Base-by-base conservation (phyloP, 2,888 invertebrate species). In the Phlogophora meticulosa region DNA sequence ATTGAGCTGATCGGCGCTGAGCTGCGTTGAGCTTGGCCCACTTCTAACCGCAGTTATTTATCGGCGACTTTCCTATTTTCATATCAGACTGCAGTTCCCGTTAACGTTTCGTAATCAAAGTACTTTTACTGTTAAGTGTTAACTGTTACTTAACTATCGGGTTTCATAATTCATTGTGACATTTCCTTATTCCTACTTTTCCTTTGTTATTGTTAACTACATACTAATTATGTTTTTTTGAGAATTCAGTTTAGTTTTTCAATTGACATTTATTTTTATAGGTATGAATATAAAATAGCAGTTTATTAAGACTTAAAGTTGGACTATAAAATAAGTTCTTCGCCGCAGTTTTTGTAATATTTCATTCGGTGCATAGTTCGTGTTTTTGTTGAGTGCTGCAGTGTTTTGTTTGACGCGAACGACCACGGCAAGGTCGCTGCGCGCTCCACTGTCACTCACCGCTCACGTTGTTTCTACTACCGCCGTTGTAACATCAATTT, bases 401-500 rank as follows among this genome's bases (percentile, higher is more conserved):
- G 28, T 62, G 62, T 62, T 68, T 73, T 76, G 72, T 78, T 81
- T 70, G 75, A 70, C 78, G 80, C 82, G 84, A 62, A 69, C 86
- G 87, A 87, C 85, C 85, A 79, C 69, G 83, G 80, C 90, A 90
- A 91, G 91, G 90, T 85, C 88, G 87, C 72, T 74, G 72, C 75
- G 76, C 72, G 77, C 76, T 72, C 73, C 67, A 80, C 83, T 85
- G 85, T 88, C 88, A 86, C 83, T 89, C 86, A 40, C 32, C 32
- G 68, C 75, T 74, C 40, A 86, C 84, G 82, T 85, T 80, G 76
- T 76, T 72, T 66, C 70, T 64, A 55, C 72, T 71, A 56, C 62
- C 49, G 22, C 55, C 51, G 57, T 68, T 70, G 53, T 79, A 68
- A 61, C 66, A 74, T 71, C 64, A 66, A 64, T 72, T 83, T 77